Evolutionary conservation across 2,113 vertebrate genomes (phyloP).

Genomic region (Verasper variegatus): DNA sequence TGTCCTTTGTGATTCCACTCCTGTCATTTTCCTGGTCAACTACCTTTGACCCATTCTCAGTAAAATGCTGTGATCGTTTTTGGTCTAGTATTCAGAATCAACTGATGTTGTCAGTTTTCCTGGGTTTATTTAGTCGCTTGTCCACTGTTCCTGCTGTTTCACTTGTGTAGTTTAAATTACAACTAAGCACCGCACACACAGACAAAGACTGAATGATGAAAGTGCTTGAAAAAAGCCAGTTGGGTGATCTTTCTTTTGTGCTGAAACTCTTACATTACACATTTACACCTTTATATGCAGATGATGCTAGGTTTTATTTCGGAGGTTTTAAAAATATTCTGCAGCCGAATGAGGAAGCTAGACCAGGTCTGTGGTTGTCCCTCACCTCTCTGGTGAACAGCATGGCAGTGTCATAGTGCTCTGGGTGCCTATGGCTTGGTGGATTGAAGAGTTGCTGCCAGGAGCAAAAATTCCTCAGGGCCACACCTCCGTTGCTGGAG

Average conservation of each 20-base stretch:
- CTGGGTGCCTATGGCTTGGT: slow-evolving; percentile 87
- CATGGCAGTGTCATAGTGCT: slow-evolving; percentile 94
- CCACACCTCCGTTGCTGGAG: slow-evolving; percentile 89
- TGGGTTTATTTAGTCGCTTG: too few species aligned
- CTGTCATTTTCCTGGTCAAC: not conserved
- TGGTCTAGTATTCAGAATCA: not conserved
- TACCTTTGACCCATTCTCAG: not conserved
- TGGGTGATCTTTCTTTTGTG: not conserved
- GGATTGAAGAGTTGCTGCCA: slow-evolving; percentile 95
- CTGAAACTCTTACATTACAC: not conserved
- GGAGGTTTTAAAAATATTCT: not conserved
- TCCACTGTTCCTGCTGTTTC: too few species aligned
- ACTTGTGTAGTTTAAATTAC: too few species aligned
- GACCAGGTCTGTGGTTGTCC: not conserved
- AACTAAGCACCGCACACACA: too few species aligned
- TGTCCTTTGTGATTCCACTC: not conserved
- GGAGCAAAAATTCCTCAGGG: slow-evolving; percentile 93
- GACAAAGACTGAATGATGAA: too few species aligned
- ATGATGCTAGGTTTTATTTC: slow-evolving; percentile 1
- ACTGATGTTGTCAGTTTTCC: not conserved
- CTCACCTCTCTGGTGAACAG: slow-evolving; percentile 95
- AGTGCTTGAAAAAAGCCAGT: too few species aligned
- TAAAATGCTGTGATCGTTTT: not conserved
- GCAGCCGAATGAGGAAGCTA: not conserved
- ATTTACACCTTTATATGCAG: slow-evolving; percentile 8